Evolutionary conservation across 2,113 vertebrate genomes (phyloP).

Genomic region (Fulmarus glacialis): DNA sequence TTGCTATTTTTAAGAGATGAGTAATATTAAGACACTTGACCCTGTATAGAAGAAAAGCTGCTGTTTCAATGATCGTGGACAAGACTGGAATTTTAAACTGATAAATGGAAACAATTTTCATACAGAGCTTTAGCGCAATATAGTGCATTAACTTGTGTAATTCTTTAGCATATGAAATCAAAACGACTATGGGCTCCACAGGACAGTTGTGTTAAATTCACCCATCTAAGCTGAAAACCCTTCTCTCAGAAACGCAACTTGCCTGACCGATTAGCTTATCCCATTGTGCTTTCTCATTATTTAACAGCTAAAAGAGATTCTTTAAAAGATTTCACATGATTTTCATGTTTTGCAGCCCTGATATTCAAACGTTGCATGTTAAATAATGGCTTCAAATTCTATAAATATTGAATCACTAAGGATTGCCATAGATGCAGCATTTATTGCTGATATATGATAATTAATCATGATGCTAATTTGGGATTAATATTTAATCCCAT

Average conservation of each 20-base stretch:
- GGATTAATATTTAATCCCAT: not conserved
- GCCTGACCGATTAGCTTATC: not conserved
- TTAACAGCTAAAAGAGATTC: not conserved
- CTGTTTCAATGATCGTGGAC: not conserved
- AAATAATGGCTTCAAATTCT: not conserved
- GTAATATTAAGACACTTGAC: conserved; percentile 2
- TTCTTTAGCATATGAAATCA: not conserved
- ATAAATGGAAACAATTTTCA: not conserved
- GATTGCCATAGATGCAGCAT: not conserved
- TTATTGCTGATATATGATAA: not conserved
- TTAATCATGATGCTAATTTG: not conserved
- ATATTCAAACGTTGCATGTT: not conserved
- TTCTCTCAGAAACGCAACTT: not conserved
- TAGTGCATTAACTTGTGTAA: not conserved
- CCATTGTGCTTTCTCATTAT: not conserved
- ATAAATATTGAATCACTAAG: not conserved
- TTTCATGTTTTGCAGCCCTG: not conserved
- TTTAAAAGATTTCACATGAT: not conserved
- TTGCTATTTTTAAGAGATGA: conserved; percentile 12
- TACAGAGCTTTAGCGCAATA: not conserved
- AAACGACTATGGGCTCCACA: not conserved
- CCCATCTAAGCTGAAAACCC: not conserved
- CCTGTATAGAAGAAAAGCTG: not conserved
- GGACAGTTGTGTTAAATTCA: not conserved
- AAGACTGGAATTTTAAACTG: not conserved